Base-by-base conservation (phyloP, 2,113 vertebrate genomes). In the Orientallactaga bullata region DNA sequence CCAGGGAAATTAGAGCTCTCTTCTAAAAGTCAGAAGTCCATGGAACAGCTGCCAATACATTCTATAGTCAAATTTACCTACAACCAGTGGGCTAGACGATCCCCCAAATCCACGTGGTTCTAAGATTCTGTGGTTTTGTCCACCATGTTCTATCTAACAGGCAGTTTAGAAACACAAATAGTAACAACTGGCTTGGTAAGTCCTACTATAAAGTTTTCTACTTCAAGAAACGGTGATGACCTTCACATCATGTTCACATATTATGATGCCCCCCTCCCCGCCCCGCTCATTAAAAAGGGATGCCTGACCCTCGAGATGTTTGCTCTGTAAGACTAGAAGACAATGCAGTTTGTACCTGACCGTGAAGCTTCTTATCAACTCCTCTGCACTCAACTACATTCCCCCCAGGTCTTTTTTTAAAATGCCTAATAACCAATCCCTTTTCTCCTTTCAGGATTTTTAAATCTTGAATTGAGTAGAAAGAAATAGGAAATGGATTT, bases 401-500 rank as follows among this genome's bases (percentile, higher is more conserved):
- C 42, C 35, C 35, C 85, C 17, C 90, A 96, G 89, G 72, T 78
- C 95, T 85, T 95, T 94, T 94, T 95, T 94, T 65, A 89, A 91
- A 96, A 92, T 94, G 28, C 93, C 83, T 95, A 95, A 90, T 87
- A 96, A 95, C 28, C 91, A 66, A 51, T 68, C 1, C 2, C 58
- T 93, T 66, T 77, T 97, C 88, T 90, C 84, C 92, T 90, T 95
- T 96, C 92, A 94, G 83, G 73, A 72, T 91, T 97, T 96, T 90
- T 0, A 78, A 81, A 97, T 96, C 97, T 90, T 79, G 94, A 96
- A 96, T 68, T 79, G 93, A 95, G 92, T 93, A 96, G 94, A 94
- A 97, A 68, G 85, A 68, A 97, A 95, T 58, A 73, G 81, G 91
- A 95, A 88, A 94, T 91, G 85, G 92, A 89, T 96, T 94, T 81